Conservation (phyloP, 1,140 invertebrate genomes). For the Sycophaga agraensis region DNA sequence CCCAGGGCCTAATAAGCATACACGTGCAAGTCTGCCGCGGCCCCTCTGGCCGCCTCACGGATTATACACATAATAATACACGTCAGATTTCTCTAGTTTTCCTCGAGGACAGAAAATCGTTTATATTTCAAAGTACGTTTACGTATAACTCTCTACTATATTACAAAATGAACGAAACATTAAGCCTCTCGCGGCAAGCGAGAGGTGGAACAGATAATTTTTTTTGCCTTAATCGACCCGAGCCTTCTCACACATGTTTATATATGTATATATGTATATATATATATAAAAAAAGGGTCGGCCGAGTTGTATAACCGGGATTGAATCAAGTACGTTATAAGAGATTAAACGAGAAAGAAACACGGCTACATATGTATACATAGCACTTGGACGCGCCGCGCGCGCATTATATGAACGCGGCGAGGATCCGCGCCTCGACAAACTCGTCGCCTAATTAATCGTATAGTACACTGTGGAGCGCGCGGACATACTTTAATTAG, state of each 20-base stretch:
- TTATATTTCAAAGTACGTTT: constrained; percentile 22
- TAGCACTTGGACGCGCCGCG: constrained; percentile 11
- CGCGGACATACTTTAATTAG: constrained; percentile 32
- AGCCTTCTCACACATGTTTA: too few species aligned
- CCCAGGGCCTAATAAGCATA: background rate
- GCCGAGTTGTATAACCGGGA: too few species aligned
- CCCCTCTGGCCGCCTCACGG: constrained; percentile 43
- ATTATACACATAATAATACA: constrained; percentile 32
- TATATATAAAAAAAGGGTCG: too few species aligned
- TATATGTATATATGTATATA: too few species aligned
- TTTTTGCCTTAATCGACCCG: too few species aligned
- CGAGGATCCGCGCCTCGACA: constrained; percentile 12
- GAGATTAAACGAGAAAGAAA: background rate
- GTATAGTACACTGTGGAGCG: constrained; percentile 42
- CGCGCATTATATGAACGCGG: background rate
- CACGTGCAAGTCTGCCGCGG: constrained; percentile 33
- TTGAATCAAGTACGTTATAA: too few species aligned
- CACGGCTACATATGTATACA: too few species aligned
- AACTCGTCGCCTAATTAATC: constrained; percentile 28
- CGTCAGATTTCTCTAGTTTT: constrained; percentile 16
- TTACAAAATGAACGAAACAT: constrained; percentile 26
- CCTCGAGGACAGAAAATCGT: constrained; percentile 12
- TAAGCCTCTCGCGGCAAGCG: too few species aligned
- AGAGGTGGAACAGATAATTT: too few species aligned
- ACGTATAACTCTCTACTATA: constrained; percentile 24